Base-by-base conservation (phyloP, 1,140 invertebrate genomes). In the Caenorhabditis briggsae region DNA sequence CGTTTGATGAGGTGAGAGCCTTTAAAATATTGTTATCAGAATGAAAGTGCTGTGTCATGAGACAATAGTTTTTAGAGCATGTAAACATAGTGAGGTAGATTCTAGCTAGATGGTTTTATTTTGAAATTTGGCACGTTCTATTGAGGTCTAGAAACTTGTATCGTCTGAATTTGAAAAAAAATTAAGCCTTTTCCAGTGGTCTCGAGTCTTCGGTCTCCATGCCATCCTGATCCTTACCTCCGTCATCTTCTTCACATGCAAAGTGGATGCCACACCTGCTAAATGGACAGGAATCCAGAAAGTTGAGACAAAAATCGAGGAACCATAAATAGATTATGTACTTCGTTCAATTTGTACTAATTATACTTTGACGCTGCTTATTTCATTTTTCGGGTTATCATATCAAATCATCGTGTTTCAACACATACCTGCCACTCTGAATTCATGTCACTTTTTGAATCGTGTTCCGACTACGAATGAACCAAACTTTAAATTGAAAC, bases 121-220 rank as follows among this genome's bases (percentile, higher is more conserved):
- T 33, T 33, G 3, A 33, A 33, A 33, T 2, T 33, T 33, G 33
- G 33, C 33, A 33, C 33, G 33, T 33, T 33, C n/a, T n/a, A n/a
- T n/a, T n/a, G n/a, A n/a, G n/a, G n/a, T n/a, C n/a, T n/a, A n/a
- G n/a, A n/a, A n/a, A n/a, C n/a, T n/a, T n/a, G n/a, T n/a, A n/a
- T n/a, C n/a, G n/a, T n/a, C n/a, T n/a, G n/a, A n/a, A n/a, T n/a
- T n/a, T n/a, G n/a, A n/a, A n/a, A n/a, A n/a, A n/a, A n/a, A n/a
- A n/a, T n/a, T n/a, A n/a, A n/a, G n/a, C n/a, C n/a, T n/a, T n/a
- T 85, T 85, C 56, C 84, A 85, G 84, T 85, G 84, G 84, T 59
- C 84, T 5, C 61, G 33, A 20, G 48, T 85, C 16, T 85, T 85
- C 53, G 46, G 48, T 0, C 43, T 64, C 5, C 48, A 70, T 25